Evolutionary conservation across 2,797 vertebrate species (phyloP).

Genomic region (Otolemur crassicaudatus): DNA sequence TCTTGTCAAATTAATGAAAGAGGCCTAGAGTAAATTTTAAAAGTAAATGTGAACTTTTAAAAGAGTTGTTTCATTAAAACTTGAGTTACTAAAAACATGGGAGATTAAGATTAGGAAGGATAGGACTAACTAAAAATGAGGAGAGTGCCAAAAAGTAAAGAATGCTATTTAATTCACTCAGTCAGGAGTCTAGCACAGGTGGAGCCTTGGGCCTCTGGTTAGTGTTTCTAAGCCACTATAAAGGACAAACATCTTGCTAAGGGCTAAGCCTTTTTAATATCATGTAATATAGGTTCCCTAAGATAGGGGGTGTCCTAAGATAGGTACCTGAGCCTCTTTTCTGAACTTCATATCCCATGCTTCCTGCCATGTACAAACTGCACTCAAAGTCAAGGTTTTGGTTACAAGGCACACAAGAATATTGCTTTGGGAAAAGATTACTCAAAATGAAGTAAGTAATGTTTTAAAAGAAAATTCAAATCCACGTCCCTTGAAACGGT

Average conservation of each 20-base stretch:
- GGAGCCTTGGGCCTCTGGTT: background rate
- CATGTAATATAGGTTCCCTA: background rate
- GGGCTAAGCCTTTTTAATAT: background rate
- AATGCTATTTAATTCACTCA: constrained; percentile 20
- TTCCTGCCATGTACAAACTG: background rate
- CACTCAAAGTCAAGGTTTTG: constrained; percentile 47
- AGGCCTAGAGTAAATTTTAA: background rate
- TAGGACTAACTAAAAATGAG: background rate
- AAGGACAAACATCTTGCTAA: background rate
- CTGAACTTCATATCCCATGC: background rate
- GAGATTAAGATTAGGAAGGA: background rate
- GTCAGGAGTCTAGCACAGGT: background rate
- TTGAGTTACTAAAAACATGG: background rate
- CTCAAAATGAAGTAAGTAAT: background rate
- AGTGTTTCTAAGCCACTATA: background rate
- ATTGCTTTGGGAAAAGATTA: constrained; percentile 39
- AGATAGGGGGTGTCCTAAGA: background rate
- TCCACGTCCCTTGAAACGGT: background rate
- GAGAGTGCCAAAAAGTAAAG: background rate
- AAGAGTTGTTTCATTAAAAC: background rate
- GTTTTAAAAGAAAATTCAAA: constrained; percentile 34
- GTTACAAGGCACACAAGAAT: background rate
- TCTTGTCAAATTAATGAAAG: background rate
- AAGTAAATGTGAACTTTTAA: background rate
- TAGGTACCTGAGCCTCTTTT: background rate